A percentile compares a stretch with the other conserved stretches of the same genome.
These are phyloP conservation scores for Chaetodon auriga DNA, from an alignment of 2,113 vertebrate genomes.

Conservation along the genomic window DNA sequence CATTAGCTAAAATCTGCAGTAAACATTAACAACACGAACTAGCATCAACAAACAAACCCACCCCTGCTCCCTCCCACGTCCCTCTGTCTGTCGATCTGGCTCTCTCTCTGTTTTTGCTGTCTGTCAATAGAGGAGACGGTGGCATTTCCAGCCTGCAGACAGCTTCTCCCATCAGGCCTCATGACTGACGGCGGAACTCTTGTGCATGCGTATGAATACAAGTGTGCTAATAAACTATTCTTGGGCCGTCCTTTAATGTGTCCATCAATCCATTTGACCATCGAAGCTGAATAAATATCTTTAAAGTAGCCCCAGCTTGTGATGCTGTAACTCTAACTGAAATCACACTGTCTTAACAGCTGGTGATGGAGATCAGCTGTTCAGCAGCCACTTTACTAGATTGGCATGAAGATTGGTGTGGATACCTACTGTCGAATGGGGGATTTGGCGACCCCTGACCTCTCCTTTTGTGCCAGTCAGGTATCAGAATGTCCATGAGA, in stretches of 20 bases:
- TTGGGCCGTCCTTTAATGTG: slow-evolving; percentile 55
- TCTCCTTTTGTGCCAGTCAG: background rate
- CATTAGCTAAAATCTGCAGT: slow-evolving; percentile 9
- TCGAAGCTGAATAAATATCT: slow-evolving; percentile 60
- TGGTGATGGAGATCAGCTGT: slow-evolving; percentile 23
- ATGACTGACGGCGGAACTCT: slow-evolving; percentile 53
- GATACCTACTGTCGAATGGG: too few relatives aligned
- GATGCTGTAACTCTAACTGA: slow-evolving; percentile 14
- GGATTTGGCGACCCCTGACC: background rate
- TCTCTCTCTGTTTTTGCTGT: slow-evolving; percentile 51
- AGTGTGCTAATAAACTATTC: slow-evolving; percentile 60
- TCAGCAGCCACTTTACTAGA: background rate
- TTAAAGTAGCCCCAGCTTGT: slow-evolving; percentile 18
- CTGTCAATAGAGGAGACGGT: slow-evolving; percentile 58
- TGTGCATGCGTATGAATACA: slow-evolving; percentile 70
- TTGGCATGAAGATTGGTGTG: background rate
- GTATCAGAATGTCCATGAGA: background rate
- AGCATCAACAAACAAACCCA: slow-evolving; percentile 27
- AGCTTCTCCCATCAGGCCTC: slow-evolving; percentile 73
- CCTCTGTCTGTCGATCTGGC: slow-evolving; percentile 41
- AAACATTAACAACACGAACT: slow-evolving; percentile 28
- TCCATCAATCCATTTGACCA: slow-evolving; percentile 57
- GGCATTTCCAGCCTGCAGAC: slow-evolving; percentile 70
- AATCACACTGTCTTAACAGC: slow-evolving; percentile 9
- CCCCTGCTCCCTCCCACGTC: slow-evolving; percentile 26